Base-by-base conservation (phyloP, 2,113 vertebrate species). In the Prolemur simus region DNA sequence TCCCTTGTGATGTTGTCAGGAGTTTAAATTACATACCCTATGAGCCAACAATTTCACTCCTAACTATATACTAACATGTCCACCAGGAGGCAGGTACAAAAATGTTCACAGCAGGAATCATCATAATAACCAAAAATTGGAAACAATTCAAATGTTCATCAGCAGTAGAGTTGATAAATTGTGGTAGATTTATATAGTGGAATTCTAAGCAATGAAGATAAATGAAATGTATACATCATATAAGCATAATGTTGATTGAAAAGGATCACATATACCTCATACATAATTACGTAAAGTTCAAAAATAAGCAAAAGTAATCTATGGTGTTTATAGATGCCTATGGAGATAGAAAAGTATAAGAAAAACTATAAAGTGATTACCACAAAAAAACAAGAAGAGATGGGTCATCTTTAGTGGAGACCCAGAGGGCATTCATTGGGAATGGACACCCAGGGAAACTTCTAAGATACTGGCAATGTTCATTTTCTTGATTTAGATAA, bases 251-350 rank as follows among this genome's bases (percentile, higher is more conserved):
- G 8, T 29, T 86, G 60, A 94, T 20, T 25, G 27, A 82, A 85
- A 90, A n/a, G 60, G 15, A 39, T 83, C 56, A 71, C 66, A 64
- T 5, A 39, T 60, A 37, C 4, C 8, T 84, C 45, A 63, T 29
- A 4, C 3, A 52, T 73, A 93, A 92, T 84, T 80, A 42, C 45
- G 3, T 92, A 42, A 74, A 87, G 64, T 81, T 89, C 52, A 87
- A 89, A 89, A 76, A 63, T 34, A 64, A 25, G 71, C 47, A 88
- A 95, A 94, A 93, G 25, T 74, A 93, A 85, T 34, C 37, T 45
- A 64, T 73, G 17, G 32, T 68, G 6, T 64, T 86, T 77, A 85
- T 10, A 90, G 87, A 87, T 63, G 34, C 18, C 13, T 84, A 29
- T 10, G 52, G 77, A 60, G 23, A 42, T 27, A 34, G 17, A n/a